Evolutionary conservation across 2,797 vertebrate species (phyloP), one percentile per base, ranked within the genome.

Genomic region (Poeciliopsis gracilis): DNA sequence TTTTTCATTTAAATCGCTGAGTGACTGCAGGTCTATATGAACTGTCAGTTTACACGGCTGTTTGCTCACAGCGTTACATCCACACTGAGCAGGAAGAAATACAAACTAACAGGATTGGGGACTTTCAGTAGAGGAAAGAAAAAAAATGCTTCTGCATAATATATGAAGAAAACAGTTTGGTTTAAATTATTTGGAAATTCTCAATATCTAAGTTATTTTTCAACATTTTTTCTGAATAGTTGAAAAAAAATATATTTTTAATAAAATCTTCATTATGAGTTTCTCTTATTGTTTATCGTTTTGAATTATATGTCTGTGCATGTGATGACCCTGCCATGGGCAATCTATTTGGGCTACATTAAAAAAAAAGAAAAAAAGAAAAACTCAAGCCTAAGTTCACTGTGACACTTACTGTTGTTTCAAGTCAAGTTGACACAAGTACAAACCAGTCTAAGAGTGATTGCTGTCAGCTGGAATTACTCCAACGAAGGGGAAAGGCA

Each of bases 381-480:
- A 51, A 38, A 16, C 36, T 72, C n/a, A 49, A 47, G 12, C 33
- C 15, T 47, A 66, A 75, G 82, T 87, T 88, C 75, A 80, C 71
- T 13, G 78, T 87, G 85, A 88, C 82, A 72, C 72, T 66, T 59
- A 67, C 69, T 67, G 57, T 75, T 76, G 12, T 82, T 61, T 79
- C 76, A 80, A 82, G 87, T 86, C 85, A 87, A 74, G 55, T 30
- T 89, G 84, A 89, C 76, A 86, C 76, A 81, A 77, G 81, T 59
- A 63, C 16, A 25, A 72, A 72, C 75, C 69, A 76, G 81, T 76
- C 72, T 76, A 72, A 51, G 46, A 36, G 63, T 13, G 16, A 79
- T 49, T 74, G 47, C 72, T 55, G 53, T 36, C 25, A 38, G 28
- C 45, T 61, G 28, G n/a, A 75, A 78, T 13, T 8, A 77, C 80